Evolutionary conservation across 2,797 vertebrate genomes (phyloP).

Genomic region (Peromyscus attwateri): DNA sequence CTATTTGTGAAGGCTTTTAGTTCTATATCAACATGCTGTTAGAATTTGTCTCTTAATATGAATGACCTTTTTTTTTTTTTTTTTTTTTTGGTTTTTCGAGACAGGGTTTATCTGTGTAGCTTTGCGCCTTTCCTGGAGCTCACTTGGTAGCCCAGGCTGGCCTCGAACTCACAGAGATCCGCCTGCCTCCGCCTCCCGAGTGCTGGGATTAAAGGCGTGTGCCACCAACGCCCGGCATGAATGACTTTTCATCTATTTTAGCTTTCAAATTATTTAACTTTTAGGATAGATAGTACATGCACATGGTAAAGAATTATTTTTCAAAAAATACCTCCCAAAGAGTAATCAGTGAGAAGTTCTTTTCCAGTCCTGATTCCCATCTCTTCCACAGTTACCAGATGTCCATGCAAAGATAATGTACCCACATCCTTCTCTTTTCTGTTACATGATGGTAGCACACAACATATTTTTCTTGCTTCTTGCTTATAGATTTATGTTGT

Average conservation of each 20-base stretch:
- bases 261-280: slow-evolving; percentile 30
- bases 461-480: not conserved
- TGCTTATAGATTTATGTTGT: not conserved
- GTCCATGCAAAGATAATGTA: not conserved
- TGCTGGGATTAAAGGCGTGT: too few relatives aligned
- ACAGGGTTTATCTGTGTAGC: too few relatives aligned
- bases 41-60: not conserved
- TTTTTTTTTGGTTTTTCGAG: too few relatives aligned
- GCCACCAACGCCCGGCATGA: too few relatives aligned
- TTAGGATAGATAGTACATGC: slow-evolving; percentile 6
- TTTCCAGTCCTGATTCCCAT: not conserved
- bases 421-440: not conserved
- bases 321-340: not conserved
- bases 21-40: not conserved
- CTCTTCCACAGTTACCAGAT: not conserved
- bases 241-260: not conserved
- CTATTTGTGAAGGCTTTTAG: not conserved
- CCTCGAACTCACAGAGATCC: too few relatives aligned
- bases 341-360: slow-evolving; percentile 6
- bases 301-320: not conserved
- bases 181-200: too few relatives aligned
- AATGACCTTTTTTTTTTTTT: not conserved
- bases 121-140: too few relatives aligned
- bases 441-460: not conserved
- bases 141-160: too few relatives aligned